A percentile compares a stretch with the other conserved stretches of the same genome.
Conservation (phyloP, 2,113 vertebrate species). For the Hippoglossus stenolepis region DNA sequence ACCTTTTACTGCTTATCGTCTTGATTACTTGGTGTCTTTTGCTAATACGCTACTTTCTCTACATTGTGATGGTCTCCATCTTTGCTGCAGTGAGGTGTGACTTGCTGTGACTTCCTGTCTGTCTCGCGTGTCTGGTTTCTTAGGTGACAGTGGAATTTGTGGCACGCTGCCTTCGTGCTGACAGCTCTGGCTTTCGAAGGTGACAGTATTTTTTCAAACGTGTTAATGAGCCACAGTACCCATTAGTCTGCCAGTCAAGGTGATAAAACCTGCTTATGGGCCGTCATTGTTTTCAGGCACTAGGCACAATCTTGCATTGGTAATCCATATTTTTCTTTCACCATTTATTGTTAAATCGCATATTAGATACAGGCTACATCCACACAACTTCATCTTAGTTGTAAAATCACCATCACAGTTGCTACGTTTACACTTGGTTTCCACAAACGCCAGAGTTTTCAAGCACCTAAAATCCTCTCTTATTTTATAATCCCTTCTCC, state of each 20-base stretch:
- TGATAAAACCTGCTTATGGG: constrained; percentile 33
- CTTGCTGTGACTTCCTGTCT: constrained; percentile 15
- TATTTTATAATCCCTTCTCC: too few relatives aligned
- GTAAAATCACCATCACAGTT: too few relatives aligned
- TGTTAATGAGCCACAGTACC: constrained; percentile 56
- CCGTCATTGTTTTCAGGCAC: constrained; percentile 14
- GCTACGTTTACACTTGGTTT: too few relatives aligned
- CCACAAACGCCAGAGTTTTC: too few relatives aligned
- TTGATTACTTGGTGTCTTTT: constrained; percentile 5
- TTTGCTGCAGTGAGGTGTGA: constrained; percentile 12
- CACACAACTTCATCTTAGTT: too few relatives aligned
- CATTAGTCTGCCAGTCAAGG: constrained; percentile 47
- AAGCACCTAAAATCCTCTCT: too few relatives aligned
- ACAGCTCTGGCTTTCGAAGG: constrained; percentile 33
- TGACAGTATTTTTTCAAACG: constrained; percentile 39
- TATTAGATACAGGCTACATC: too few relatives aligned
- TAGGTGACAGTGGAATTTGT: constrained; percentile 34
- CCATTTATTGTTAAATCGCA: too few relatives aligned
- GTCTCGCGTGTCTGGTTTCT: constrained; percentile 32
- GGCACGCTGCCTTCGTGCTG: constrained; percentile 29
- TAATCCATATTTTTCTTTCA: not conserved
- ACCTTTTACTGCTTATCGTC: not conserved
- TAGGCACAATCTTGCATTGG: constrained; percentile 10
- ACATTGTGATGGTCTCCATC: not conserved
- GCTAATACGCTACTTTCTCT: not conserved